phyloP scores from a whole-genome alignment of 2,888 invertebrate genomes.

The Luperina nickerlii region DNA sequence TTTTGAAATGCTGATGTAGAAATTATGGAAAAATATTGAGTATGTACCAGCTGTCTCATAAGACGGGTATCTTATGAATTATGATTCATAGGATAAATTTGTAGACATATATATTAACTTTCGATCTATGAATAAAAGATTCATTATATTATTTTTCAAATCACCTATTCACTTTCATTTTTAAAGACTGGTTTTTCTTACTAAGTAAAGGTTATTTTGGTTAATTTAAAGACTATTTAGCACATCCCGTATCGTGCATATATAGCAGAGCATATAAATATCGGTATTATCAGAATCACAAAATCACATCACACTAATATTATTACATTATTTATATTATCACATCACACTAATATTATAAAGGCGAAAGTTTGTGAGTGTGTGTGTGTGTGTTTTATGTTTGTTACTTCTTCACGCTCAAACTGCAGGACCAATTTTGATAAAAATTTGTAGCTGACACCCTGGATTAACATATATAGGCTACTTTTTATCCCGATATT shows the following conservation, averaged over 20 bases:
- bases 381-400: no score
- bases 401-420: no score
- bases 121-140: background rate
- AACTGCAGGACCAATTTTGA: no score
- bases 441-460: no score
- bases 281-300: conserved; percentile 17
- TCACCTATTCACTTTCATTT: background rate
- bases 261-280: conserved; percentile 17
- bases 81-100: conserved; percentile 8
- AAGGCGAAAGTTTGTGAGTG: no score
- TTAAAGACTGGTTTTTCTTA: background rate
- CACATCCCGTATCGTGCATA: background rate
- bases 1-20: conserved; percentile 33
- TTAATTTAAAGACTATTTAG: background rate
- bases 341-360: no score
- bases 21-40: conserved; percentile 28
- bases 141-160: background rate
- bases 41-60: conserved; percentile 19
- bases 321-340: no score
- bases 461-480: no score
- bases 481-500: no score
- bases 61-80: background rate
- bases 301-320: background rate
- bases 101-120: conserved; percentile 10
- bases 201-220: no score